Conservation (phyloP, 2,888 invertebrate genomes). For the Dendrolimus houi region DNA sequence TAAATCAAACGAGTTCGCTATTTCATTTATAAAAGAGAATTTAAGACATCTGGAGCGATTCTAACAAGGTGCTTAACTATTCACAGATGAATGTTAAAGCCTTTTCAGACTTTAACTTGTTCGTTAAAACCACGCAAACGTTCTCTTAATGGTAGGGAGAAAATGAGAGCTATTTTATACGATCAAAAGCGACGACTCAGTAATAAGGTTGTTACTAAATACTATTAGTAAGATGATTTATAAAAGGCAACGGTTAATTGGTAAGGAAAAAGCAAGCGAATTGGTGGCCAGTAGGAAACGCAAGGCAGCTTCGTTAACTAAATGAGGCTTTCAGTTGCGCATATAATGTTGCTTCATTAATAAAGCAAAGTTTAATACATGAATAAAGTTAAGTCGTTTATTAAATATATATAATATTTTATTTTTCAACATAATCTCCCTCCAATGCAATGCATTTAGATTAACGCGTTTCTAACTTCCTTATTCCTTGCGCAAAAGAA, state of each 20-base stretch:
- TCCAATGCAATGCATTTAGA: no score
- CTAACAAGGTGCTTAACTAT: constrained; percentile 60
- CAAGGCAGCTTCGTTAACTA: neutral
- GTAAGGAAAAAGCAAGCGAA: constrained; percentile 11
- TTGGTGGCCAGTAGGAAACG: neutral
- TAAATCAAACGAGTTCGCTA: constrained; percentile 27
- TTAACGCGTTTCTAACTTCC: no score
- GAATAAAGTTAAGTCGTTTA: no score
- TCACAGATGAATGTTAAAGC: constrained; percentile 48
- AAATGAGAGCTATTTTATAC: constrained; percentile 47
- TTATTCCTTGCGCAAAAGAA: no score
- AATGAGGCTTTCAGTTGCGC: constrained; percentile 7
- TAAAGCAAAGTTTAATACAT: neutral
- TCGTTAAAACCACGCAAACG: constrained; percentile 52
- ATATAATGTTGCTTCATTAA: neutral
- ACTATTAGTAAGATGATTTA: constrained; percentile 17
- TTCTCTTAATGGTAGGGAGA: constrained; percentile 34
- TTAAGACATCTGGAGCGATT: constrained; percentile 53
- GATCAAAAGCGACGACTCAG: constrained; percentile 37
- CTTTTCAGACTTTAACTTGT: constrained; percentile 47
- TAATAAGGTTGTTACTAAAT: constrained; percentile 41
- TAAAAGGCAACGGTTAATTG: constrained; percentile 27
- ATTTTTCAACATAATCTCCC: no score
- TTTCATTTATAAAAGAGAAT: constrained; percentile 42
- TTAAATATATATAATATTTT: no score